Evolutionary conservation across 2,797 vertebrate genomes (phyloP).

Genomic region (Meriones psammophilus): DNA sequence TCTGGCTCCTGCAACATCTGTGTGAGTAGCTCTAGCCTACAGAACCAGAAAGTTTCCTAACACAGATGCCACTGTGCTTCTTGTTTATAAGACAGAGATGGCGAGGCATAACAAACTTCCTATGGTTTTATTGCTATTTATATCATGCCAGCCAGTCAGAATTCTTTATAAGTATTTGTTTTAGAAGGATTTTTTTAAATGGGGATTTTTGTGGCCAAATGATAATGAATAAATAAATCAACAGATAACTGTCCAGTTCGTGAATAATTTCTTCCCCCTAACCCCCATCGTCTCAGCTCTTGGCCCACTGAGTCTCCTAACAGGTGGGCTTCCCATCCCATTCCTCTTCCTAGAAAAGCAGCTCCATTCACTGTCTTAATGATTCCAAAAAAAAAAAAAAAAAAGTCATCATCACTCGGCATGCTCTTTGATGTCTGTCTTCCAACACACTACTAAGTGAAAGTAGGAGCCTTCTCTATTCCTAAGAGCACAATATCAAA

Average conservation of each 20-base stretch:
- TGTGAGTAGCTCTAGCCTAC: neutral
- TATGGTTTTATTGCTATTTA: slow-evolving; percentile 53
- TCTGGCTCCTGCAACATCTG: slow-evolving; percentile 9
- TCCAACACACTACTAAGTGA: neutral
- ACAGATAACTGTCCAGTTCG: neutral
- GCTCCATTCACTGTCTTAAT: neutral
- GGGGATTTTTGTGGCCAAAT: slow-evolving; percentile 39
- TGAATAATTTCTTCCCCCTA: neutral
- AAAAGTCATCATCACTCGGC: neutral
- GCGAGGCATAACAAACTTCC: neutral
- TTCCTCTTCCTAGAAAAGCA: neutral
- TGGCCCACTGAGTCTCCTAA: neutral
- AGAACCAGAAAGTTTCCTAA: neutral
- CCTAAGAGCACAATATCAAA: slow-evolving; percentile 23
- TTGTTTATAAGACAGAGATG: slow-evolving; percentile 43
- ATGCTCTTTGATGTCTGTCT: slow-evolving; percentile 13
- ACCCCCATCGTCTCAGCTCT: neutral
- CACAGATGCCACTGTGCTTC: neutral
- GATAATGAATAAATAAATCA: slow-evolving; percentile 36
- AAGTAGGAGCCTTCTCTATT: slow-evolving; percentile 3
- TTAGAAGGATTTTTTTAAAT: neutral
- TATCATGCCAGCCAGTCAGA: neutral
- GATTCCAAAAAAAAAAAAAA: slow-evolving; percentile 13
- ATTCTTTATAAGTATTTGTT: slow-evolving; percentile 54
- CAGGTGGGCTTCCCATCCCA: neutral